Evolutionary conservation across 2,888 invertebrate genomes (phyloP), one percentile per base, ranked within the genome.

Genomic region (Caenorhabditis becei): DNA sequence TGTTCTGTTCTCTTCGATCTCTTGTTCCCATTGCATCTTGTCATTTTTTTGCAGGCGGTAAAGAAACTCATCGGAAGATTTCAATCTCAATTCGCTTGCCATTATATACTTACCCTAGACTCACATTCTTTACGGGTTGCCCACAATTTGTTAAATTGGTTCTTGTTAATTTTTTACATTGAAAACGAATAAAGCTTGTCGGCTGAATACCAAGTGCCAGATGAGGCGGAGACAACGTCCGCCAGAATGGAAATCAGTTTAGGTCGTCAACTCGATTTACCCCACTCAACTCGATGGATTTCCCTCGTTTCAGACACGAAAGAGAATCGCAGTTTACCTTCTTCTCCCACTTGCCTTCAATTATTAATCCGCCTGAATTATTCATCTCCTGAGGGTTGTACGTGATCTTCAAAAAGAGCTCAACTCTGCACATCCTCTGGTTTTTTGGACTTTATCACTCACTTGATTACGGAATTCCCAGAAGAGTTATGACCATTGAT

Each of bases 31-130:
- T 62, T 58, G 44, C 24, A 44, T 62, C 16, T 62, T 62, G 26
- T 61, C n/a, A 51, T 62, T 35, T 63, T 77, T 63, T 77, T 77
- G 66, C 77, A 77, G 77, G 77, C 61, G 77, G 24, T 77, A 62
- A 67, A 49, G 51, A 69, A 41, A 10, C 35, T 35, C 18, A 37
- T 35, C 58, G 35, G n/a, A 56, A 18, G 37, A 74, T 65, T 62
- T 11, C 35, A 53, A 63, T 63, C 41, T 67, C 67, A 28, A 75
- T 51, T 66, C 59, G 65, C 66, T 65, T 74, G 74, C 66, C 65
- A 54, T 63, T 56, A 5, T 44, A 18, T 23, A 18, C 18, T 11
- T 14, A 16, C 47, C 16, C 5, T 44, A 47, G 28, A 53, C 54
- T 35, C 16, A 37, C n/a, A 23, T 35, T 61, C 51, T 37, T 65